Evolutionary conservation across 2,888 invertebrate species (phyloP), one percentile per base, ranked within the genome.

Genomic region (Catocala sponsa): DNA sequence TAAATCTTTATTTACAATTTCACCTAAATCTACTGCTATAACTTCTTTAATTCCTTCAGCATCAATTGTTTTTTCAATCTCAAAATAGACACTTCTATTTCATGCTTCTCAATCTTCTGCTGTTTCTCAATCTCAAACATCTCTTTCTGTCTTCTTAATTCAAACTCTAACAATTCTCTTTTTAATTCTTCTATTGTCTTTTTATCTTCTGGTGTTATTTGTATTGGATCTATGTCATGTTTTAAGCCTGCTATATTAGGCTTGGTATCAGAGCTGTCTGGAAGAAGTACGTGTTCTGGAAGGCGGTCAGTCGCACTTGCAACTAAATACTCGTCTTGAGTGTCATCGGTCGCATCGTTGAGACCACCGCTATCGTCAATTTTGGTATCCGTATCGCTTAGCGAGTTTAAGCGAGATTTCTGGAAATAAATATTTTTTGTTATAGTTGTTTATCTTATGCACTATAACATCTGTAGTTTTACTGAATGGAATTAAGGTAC

Each of bases 61-160:
- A 79, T 48, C 38, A 78, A 7, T 38, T 78, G 74, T n/a, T 74
- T 76, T 50, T 63, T 72, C 11, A 81, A 6, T 54, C 64, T 72
- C 44, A 81, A 55, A 15, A 81, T 72, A 0, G 76, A 65, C 68
- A 81, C 71, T 10, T 81, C 80, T 15, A 80, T 9, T 0, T 70
- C 70, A 55, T 81, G 81, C 33, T 70, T 78, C 48, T 81, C 81
- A 13, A 38, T 67, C 2, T 61, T 63, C 35, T 78, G 72, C 54
- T 65, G 60, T 38, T 72, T 76, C 47, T 81, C 81, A n/a, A 81
- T 72, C 35, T 78, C 76, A 59, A 74, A 78, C 32, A 78, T 32
- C 63, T 81, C 78, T 38, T 66, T 78, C 50, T 80, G 74, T 7
- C 60, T 79, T 2, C 33, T 75, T 53, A 80, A 52, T 50, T 80